Evolutionary conservation across 2,888 invertebrate genomes (phyloP).

Genomic region (Rapana venosa): DNA sequence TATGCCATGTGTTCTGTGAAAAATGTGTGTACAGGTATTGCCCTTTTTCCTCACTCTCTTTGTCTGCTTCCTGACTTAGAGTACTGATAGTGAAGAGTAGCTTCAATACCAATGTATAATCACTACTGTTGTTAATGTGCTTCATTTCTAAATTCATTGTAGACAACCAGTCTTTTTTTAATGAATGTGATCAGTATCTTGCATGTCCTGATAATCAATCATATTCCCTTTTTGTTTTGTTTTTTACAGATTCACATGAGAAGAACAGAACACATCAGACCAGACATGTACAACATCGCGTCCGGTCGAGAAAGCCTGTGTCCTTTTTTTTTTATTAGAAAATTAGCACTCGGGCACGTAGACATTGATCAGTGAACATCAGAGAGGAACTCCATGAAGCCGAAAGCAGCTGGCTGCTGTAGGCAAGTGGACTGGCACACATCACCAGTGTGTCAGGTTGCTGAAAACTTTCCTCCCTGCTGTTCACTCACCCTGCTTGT

Average conservation of each 20-base stretch:
- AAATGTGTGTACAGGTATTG: no score
- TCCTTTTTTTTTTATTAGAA: neutral
- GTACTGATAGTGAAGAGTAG: neutral
- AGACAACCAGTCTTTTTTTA: neutral
- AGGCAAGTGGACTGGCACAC: neutral
- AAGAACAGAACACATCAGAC: neutral
- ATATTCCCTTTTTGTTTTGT: neutral
- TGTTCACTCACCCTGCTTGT: conserved; percentile 15
- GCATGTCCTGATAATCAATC: neutral
- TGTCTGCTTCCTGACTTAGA: no score
- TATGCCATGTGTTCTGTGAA: no score
- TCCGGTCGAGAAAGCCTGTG: neutral
- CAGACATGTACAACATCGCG: neutral
- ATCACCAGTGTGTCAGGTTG: neutral
- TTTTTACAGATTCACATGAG: neutral
- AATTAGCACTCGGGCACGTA: neutral
- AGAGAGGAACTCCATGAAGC: conserved; percentile 1
- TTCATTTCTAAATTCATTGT: neutral
- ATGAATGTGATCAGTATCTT: neutral
- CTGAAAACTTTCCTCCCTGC: neutral
- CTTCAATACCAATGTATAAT: neutral
- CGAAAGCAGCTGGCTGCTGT: neutral
- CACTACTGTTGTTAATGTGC: neutral
- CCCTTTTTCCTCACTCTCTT: no score
- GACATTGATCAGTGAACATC: neutral